Evolutionary conservation across 2,113 vertebrate species (phyloP).

Genomic region (Paratilapia polleni): DNA sequence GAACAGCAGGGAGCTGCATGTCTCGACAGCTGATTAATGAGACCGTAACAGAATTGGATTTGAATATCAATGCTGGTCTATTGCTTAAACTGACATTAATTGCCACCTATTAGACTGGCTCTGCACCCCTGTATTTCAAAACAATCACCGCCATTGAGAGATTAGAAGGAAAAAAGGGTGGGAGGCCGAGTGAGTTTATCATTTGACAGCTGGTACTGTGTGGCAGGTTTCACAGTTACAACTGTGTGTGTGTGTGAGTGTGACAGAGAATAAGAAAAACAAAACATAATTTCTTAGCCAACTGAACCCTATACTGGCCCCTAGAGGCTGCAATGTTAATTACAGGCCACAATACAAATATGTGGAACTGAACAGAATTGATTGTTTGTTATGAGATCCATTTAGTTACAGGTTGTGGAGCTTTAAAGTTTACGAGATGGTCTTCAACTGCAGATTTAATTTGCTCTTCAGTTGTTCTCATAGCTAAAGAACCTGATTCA

Average conservation of each 20-base stretch:
- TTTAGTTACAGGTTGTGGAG: background rate
- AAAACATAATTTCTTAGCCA: background rate
- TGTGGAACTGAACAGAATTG: background rate
- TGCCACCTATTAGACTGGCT: conserved; percentile 68
- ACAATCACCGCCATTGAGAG: conserved; percentile 55
- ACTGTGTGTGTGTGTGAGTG: background rate
- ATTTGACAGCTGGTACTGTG: conserved; percentile 55
- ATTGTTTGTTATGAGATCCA: background rate
- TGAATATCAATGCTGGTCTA: conserved; percentile 69
- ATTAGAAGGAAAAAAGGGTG: conserved; percentile 45
- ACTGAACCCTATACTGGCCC: conserved; percentile 4
- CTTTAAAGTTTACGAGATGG: no score
- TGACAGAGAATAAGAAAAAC: background rate
- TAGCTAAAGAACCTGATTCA: background rate
- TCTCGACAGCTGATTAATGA: conserved; percentile 66
- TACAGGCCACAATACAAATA: background rate
- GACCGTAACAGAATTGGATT: conserved; percentile 59
- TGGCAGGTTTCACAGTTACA: conserved; percentile 37
- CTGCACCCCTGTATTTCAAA: conserved; percentile 58
- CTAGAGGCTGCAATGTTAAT: conserved; percentile 2
- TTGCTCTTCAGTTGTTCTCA: no score
- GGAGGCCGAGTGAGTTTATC: conserved; percentile 43
- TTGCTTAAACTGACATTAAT: conserved; percentile 72
- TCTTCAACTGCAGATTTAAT: background rate
- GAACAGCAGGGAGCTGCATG: conserved; percentile 19